Evolutionary conservation across 2,888 invertebrate genomes (phyloP).

Genomic region (Patella caerulea): DNA sequence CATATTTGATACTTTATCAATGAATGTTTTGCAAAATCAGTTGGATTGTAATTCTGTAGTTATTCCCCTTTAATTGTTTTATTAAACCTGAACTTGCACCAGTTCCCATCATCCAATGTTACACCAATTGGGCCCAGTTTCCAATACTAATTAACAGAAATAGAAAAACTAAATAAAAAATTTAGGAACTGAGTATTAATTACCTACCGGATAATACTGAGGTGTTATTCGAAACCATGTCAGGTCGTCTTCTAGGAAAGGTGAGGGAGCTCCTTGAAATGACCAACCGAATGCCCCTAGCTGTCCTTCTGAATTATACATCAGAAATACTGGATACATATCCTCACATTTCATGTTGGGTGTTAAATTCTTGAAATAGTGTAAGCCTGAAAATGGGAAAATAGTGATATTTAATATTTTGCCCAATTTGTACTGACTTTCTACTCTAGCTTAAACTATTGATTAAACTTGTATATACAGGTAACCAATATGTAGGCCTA

Average conservation of each 20-base stretch:
- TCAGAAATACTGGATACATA: constrained; percentile 61
- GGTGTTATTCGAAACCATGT: constrained; percentile 56
- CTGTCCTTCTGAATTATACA: constrained; percentile 60
- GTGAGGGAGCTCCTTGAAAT: constrained; percentile 59
- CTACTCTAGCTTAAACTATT: too few species aligned
- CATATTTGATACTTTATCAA: not conserved
- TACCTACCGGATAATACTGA: constrained; percentile 58
- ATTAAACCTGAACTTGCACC: not conserved
- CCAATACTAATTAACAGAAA: not conserved
- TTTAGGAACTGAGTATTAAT: not conserved
- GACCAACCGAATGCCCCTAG: constrained; percentile 65
- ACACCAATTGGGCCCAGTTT: too few species aligned
- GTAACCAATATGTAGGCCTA: too few species aligned
- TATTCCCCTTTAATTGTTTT: constrained; percentile 1
- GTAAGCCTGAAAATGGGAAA: constrained; percentile 48
- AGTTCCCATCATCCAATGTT: too few species aligned
- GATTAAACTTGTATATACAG: too few species aligned
- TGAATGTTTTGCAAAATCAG: not conserved
- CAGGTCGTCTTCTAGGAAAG: constrained; percentile 44
- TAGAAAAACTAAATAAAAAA: not conserved
- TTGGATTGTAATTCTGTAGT: not conserved
- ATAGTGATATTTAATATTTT: too few species aligned
- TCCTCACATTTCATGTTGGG: constrained; percentile 56
- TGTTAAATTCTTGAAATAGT: constrained; percentile 61
- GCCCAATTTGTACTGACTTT: too few species aligned